Evolutionary conservation across 2,888 invertebrate genomes (phyloP).

Genomic region (Neoitamus cyanurus): DNA sequence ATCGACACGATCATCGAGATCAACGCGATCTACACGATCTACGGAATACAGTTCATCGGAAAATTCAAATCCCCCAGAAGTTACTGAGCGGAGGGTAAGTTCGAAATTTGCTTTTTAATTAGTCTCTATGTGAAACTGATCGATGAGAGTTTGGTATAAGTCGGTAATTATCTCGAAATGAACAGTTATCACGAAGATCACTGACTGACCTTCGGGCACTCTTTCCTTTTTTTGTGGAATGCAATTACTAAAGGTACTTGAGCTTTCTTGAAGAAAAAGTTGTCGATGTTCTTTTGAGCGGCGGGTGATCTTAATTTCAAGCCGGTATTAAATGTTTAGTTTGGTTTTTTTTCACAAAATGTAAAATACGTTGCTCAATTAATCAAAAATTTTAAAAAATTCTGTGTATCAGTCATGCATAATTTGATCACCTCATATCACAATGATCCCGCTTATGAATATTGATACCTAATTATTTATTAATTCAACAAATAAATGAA

Average conservation of each 20-base stretch:
- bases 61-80: constrained; percentile 52
- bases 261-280: neutral
- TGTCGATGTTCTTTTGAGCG: neutral
- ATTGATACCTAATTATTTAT: neutral
- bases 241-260: neutral
- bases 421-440: neutral
- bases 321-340: neutral
- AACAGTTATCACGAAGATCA: neutral
- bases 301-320: neutral
- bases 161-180: neutral
- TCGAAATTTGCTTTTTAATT: neutral
- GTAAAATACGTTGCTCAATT: neutral
- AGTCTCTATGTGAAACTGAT: neutral
- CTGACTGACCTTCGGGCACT: neutral
- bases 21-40: neutral
- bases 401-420: neutral
- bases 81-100: constrained; percentile 42
- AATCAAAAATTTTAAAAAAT: neutral
- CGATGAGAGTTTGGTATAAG: neutral
- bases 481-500: neutral
- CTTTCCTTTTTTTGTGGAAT: neutral
- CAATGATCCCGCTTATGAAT: neutral
- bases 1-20: constrained; percentile 55
- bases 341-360: neutral
- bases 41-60: neutral